These are phyloP conservation scores for Octonoba sinensis DNA, from an alignment of 2,888 invertebrate genomes.

Conservation along the genomic window DNA sequence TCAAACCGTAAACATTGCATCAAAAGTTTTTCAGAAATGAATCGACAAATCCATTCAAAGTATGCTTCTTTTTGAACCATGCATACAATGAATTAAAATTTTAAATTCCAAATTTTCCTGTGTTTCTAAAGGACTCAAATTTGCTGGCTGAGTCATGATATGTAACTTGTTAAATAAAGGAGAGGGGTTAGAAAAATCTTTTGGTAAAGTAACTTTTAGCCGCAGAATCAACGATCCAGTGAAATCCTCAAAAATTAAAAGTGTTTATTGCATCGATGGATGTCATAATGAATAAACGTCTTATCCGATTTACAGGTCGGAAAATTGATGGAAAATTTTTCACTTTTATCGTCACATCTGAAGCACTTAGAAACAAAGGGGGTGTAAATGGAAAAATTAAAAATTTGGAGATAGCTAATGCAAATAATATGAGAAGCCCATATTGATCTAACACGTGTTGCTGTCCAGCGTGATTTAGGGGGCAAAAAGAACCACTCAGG, in stretches of 20 bases:
- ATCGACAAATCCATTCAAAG: neutral
- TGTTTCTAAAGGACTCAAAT: neutral
- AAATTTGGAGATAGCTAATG: no score
- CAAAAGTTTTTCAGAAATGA: neutral
- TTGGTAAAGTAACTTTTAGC: neutral
- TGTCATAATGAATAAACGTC: neutral
- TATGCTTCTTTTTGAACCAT: neutral
- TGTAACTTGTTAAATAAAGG: neutral
- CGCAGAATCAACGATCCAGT: neutral
- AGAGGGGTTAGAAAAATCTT: neutral
- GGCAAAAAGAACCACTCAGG: no score
- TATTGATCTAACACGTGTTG: no score
- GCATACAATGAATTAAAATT: neutral
- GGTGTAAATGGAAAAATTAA: no score
- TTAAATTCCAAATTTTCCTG: neutral
- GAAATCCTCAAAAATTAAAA: neutral
- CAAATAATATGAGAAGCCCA: no score
- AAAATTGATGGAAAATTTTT: no score
- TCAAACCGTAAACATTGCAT: neutral
- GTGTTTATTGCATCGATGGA: neutral
- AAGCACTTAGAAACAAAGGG: no score
- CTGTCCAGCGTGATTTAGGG: no score
- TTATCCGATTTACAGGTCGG: neutral
- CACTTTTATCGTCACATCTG: no score
- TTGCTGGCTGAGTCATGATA: neutral